Evolutionary conservation across 1,140 invertebrate genomes (phyloP).

Genomic region (Lepidotrigona ventralis): DNA sequence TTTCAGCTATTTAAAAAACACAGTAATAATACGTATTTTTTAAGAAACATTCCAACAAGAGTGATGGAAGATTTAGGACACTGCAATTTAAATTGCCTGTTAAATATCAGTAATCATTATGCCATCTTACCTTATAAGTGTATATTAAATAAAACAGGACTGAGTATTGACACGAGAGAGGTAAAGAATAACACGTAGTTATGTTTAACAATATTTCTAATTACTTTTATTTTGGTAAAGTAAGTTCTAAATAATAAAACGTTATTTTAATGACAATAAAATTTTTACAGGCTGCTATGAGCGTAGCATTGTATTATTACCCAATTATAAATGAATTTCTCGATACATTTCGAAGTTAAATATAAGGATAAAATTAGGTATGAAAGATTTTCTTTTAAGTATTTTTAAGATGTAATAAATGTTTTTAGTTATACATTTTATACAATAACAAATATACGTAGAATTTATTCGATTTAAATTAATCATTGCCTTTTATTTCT

Average conservation of each 20-base stretch:
- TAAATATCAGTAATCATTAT: conserved; percentile 68
- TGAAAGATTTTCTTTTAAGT: neutral
- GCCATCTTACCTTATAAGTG: conserved; percentile 67
- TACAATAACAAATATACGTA: neutral
- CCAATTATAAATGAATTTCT: conserved; percentile 63
- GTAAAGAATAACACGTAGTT: conserved; percentile 28
- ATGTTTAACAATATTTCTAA: neutral
- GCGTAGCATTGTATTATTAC: conserved; percentile 62
- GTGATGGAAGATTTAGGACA: conserved; percentile 46
- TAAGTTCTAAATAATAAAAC: neutral
- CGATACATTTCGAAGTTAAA: conserved; percentile 17
- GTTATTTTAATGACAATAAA: neutral
- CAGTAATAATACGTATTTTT: conserved; percentile 43
- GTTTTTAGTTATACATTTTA: neutral
- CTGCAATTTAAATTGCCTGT: conserved; percentile 50
- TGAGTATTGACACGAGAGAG: conserved; percentile 61
- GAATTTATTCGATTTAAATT: conserved; percentile 11
- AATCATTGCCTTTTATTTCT: conserved; percentile 49
- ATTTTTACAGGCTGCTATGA: conserved; percentile 58
- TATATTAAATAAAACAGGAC: conserved; percentile 49
- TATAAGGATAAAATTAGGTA: neutral
- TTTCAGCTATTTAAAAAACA: conserved; percentile 50
- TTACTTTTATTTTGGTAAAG: neutral
- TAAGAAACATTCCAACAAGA: conserved; percentile 49
- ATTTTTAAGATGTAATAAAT: neutral